phyloP scores from a whole-genome alignment of 2,113 vertebrate genomes.

The Crotalus helleri region DNA sequence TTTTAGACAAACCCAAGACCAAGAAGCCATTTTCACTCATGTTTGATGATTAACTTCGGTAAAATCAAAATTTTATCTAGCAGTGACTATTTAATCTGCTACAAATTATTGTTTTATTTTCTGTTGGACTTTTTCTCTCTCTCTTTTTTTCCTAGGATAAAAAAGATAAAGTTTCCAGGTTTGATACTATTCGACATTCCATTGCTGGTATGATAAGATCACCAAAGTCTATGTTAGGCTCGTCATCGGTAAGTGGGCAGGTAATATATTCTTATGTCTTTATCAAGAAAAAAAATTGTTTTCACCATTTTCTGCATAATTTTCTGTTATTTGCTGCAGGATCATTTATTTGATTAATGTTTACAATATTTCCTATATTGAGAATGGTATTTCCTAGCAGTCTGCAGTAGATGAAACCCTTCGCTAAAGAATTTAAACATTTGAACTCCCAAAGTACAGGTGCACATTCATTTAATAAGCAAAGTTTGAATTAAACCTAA shows the following conservation, averaged over 20 bases:
- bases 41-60: neutral
- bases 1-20: neutral
- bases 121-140: conserved; percentile 36
- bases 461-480: neutral
- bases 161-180: conserved; percentile 89
- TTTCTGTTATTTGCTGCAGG: neutral
- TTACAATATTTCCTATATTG: neutral
- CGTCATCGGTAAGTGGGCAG: conserved; percentile 85
- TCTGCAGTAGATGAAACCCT: neutral
- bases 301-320: neutral
- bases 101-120: neutral
- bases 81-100: neutral
- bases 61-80: neutral
- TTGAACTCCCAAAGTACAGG: neutral
- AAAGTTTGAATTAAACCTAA: neutral
- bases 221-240: conserved; percentile 84
- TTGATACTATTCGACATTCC: conserved; percentile 93
- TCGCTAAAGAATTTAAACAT: neutral
- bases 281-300: neutral
- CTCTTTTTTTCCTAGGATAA: conserved; percentile 78
- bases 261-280: conserved; percentile 7
- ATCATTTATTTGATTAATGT: neutral
- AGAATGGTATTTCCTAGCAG: neutral
- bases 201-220: conserved; percentile 93
- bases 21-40: neutral